Evolutionary conservation across 2,797 vertebrate species (phyloP).

Genomic region (Sebastes trivittatus): DNA sequence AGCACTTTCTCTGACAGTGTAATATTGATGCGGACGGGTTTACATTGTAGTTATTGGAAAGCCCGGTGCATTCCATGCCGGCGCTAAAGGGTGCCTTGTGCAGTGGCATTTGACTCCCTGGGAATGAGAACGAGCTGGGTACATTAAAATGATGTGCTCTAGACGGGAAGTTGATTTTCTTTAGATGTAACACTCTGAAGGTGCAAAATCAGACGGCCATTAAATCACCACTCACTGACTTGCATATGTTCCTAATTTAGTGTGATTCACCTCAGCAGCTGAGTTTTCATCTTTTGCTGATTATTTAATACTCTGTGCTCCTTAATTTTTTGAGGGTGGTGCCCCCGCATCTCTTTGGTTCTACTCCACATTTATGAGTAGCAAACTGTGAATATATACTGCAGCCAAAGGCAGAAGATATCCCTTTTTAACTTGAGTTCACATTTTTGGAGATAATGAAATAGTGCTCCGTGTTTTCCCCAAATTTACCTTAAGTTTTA

Average conservation of each 20-base stretch:
- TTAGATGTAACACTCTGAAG: neutral
- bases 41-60: neutral
- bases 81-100: neutral
- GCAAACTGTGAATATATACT: constrained; percentile 22
- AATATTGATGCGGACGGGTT: neutral
- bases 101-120: neutral
- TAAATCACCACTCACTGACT: constrained; percentile 17
- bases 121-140: neutral
- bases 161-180: constrained; percentile 6
- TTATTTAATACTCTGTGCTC: neutral
- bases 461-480: constrained; percentile 12
- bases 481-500: constrained; percentile 28
- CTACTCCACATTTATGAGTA: constrained; percentile 21
- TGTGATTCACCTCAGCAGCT: constrained; percentile 31
- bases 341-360: constrained; percentile 11
- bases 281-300: constrained; percentile 20
- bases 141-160: constrained; percentile 2
- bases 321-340: neutral
- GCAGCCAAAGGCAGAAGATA: constrained; percentile 30
- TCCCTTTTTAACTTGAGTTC: constrained; percentile 42
- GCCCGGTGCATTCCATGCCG: neutral
- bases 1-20: neutral
- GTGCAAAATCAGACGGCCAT: constrained; percentile 7
- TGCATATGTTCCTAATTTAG: constrained; percentile 15
- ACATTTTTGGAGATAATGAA: constrained; percentile 41